Conservation (phyloP, 2,888 invertebrate genomes). For the Ormyrus pomaceus region DNA sequence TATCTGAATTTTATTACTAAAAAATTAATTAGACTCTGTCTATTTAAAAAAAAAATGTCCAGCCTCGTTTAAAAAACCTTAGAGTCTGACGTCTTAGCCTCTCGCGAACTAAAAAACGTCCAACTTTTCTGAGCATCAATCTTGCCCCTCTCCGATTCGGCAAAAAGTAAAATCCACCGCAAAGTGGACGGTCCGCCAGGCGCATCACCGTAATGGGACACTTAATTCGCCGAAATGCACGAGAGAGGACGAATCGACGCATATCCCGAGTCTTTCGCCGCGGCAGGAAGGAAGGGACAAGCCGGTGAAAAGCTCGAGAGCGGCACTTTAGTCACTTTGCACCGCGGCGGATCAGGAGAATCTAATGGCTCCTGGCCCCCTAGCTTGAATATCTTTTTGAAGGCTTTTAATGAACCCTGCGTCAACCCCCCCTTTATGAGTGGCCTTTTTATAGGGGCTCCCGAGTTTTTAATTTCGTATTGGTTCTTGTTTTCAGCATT, state of each 20-base stretch:
- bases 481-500: background rate
- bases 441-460: background rate
- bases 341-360: conserved; percentile 43
- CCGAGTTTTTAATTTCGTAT: background rate
- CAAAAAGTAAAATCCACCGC: too few species aligned
- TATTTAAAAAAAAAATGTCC: too few species aligned
- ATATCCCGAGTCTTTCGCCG: background rate
- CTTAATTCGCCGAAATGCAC: conserved; percentile 27
- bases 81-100: too few species aligned
- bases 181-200: too few species aligned
- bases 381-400: conserved; percentile 47
- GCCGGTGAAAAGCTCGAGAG: conserved; percentile 44
- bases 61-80: too few species aligned
- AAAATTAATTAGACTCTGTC: too few species aligned
- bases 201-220: background rate
- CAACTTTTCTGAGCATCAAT: too few species aligned
- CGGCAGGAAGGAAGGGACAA: conserved; percentile 44
- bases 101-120: too few species aligned
- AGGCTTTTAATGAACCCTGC: conserved; percentile 46
- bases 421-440: background rate
- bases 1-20: too few species aligned
- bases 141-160: too few species aligned
- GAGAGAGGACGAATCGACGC: conserved; percentile 3
- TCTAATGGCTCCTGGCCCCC: conserved; percentile 52
- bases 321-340: conserved; percentile 58